Conservation (phyloP, 2,888 invertebrate species). For the Eupithecia tripunctaria region DNA sequence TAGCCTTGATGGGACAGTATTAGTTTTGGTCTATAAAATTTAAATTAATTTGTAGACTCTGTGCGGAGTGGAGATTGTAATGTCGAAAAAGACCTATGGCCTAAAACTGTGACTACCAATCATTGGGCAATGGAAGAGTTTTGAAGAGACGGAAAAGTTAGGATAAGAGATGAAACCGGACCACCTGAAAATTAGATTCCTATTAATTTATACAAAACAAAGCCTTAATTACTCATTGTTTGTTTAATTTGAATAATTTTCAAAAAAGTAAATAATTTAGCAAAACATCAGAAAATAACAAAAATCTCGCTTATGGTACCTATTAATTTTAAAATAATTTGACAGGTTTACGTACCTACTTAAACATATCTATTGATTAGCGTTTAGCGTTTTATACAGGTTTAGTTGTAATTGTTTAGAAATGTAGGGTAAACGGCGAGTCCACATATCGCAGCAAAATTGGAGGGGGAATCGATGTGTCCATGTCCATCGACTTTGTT, state of each 20-base stretch:
- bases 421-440: slow-evolving; percentile 15
- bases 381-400: slow-evolving; percentile 37
- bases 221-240: slow-evolving; percentile 4
- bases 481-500: slow-evolving; percentile 3
- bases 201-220: slow-evolving; percentile 8
- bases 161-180: slow-evolving; percentile 8
- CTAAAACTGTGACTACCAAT: background rate
- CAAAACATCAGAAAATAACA: background rate
- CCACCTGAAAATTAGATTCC: slow-evolving; percentile 14
- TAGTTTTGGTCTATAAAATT: background rate
- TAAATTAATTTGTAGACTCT: background rate
- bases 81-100: background rate
- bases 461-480: background rate
- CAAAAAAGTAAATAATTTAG: background rate
- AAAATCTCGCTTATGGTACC: slow-evolving; percentile 10
- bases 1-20: background rate
- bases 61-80: background rate
- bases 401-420: slow-evolving; percentile 40
- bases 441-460: slow-evolving; percentile 28
- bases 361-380: slow-evolving; percentile 40
- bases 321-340: slow-evolving; percentile 22
- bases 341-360: slow-evolving; percentile 29
- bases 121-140: background rate
- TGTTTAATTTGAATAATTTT: background rate
- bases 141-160: background rate